Base-by-base conservation (phyloP, 2,797 vertebrate genomes). In the Pseudocheirus occidentalis region DNA sequence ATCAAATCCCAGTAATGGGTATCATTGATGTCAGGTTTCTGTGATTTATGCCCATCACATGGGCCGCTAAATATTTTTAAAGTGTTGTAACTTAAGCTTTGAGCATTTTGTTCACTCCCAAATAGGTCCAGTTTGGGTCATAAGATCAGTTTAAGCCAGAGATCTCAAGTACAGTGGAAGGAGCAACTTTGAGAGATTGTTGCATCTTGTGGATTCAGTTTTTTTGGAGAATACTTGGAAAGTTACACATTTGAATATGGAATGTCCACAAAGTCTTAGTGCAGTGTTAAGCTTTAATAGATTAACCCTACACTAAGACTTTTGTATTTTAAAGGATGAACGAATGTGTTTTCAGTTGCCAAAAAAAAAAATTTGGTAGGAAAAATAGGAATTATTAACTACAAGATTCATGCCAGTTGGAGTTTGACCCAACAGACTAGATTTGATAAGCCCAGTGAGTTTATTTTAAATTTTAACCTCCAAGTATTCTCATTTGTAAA, bases 1-100 rank as follows among this genome's bases (percentile, higher is more conserved):
- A 18, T 62, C 52, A 99, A 99, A 95, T 93, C 52, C 0, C 6
- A 0, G 5, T 98, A 97, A 95, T n/a, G 97, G 97, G 52, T 98
- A 46, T 96, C 11, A 14, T 5, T 27, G 18, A 11, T 3, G 24
- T 40, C n/a, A 1, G 57, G 54, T 55, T 58, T 52, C 57, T 14
- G 6, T 12, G 31, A 10, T 46, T 66, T 93, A n/a, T 56, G 24
- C 40, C 18, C n/a, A 0, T 62, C 29, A 52, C 34, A 5, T 46
- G 81, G 92, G 92, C 89, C 90, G 81, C 55, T n/a, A 92, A 81
- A 52, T 91, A 27, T 52, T 91, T 55, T 92, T 59, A 34, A 62
- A 62, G 5, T 11, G 29, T 40, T 92, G 92, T 87, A 50, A 50
- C 24, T 50, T 87, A 28, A 27, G 21, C 73, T 27, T 40, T 54